phyloP scores from a whole-genome alignment of 1,140 invertebrate genomes.

The Drosophila kepulauana region DNA sequence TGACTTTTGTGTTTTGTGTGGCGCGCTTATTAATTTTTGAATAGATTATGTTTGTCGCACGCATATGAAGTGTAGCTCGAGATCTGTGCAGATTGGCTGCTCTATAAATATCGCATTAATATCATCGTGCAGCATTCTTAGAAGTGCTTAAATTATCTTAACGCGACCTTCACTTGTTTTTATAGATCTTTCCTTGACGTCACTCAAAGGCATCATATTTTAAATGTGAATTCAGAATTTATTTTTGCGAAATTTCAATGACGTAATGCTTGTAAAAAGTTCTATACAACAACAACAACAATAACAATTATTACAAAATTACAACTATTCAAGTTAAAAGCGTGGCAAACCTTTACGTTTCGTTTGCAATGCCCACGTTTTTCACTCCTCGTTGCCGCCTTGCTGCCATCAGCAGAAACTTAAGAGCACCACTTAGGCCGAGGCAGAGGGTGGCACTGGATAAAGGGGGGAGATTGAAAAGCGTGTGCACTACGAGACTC shows the following conservation, averaged over 20 bases:
- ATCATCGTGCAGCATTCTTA: conserved; percentile 6
- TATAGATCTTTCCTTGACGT: conserved; percentile 3
- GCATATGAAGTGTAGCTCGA: background rate
- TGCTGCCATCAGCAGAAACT: conserved; percentile 78
- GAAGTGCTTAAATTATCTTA: background rate
- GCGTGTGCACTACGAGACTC: conserved; percentile 31
- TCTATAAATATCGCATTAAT: background rate
- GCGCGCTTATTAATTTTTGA: conserved; percentile 51
- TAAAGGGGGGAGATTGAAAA: conserved; percentile 24
- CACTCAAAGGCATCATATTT: conserved; percentile 14
- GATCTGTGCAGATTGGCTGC: conserved; percentile 2
- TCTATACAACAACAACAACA: conserved; percentile 30
- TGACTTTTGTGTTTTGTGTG: conserved; percentile 22
- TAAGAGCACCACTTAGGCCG: conserved; percentile 73
- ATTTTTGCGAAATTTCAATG: conserved; percentile 62
- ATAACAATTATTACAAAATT: conserved; percentile 24
- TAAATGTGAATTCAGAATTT: conserved; percentile 32
- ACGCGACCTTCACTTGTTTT: conserved; percentile 21
- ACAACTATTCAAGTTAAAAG: conserved; percentile 65
- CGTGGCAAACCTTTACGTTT: conserved; percentile 62
- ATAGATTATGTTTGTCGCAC: conserved; percentile 38
- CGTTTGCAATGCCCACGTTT: conserved; percentile 18
- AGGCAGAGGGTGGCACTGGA: background rate
- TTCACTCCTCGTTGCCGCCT: conserved; percentile 8
- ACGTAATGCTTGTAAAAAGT: conserved; percentile 70